These are phyloP conservation scores for Trematocara macrostoma DNA, from an alignment of 2,113 vertebrate genomes.

Conservation along the genomic window DNA sequence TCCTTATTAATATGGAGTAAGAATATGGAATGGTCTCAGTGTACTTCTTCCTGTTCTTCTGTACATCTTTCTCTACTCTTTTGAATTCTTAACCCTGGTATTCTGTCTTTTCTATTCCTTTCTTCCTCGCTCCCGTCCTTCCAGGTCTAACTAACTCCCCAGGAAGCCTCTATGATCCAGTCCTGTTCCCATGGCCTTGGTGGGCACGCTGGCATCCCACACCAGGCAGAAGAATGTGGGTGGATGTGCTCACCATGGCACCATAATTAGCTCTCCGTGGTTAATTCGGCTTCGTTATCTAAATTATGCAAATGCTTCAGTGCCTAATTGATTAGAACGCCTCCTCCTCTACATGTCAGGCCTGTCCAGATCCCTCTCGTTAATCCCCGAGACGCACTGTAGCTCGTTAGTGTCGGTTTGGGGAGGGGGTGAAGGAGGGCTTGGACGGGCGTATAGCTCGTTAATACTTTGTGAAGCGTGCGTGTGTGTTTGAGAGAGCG, in stretches of 20 bases:
- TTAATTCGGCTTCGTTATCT: constrained; percentile 74
- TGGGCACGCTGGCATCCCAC: constrained; percentile 51
- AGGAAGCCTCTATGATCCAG: neutral
- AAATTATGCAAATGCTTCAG: constrained; percentile 74
- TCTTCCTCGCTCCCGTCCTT: neutral
- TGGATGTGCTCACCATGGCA: constrained; percentile 26
- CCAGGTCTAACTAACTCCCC: neutral
- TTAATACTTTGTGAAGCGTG: constrained; percentile 67
- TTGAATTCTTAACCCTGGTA: neutral
- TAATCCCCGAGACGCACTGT: constrained; percentile 70
- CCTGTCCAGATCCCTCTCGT: constrained; percentile 64
- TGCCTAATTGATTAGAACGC: constrained; percentile 73
- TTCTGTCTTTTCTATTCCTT: neutral
- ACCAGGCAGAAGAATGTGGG: constrained; percentile 34
- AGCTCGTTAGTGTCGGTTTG: constrained; percentile 66
- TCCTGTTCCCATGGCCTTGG: constrained; percentile 62
- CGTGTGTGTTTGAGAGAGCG: constrained; percentile 11
- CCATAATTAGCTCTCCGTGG: constrained; percentile 70
- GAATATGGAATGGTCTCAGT: neutral
- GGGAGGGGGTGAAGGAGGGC: neutral
- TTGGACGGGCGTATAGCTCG: constrained; percentile 53
- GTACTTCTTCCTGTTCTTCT: neutral
- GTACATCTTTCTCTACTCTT: neutral
- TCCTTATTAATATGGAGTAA: neutral
- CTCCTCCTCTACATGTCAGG: constrained; percentile 26